Evolutionary conservation across 2,113 vertebrate species (phyloP).

Genomic region (Xerus inauris): DNA sequence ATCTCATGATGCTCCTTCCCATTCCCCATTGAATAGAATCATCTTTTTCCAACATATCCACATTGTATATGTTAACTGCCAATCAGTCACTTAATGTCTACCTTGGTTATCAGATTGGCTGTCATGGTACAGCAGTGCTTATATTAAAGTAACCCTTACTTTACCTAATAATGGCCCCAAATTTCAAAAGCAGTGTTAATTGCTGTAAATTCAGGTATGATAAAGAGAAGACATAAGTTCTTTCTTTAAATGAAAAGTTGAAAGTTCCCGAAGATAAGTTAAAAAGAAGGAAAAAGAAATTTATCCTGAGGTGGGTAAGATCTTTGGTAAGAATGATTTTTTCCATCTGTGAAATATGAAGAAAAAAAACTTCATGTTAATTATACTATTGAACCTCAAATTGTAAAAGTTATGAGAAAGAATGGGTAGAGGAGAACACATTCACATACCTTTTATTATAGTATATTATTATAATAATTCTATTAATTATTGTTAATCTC

Average conservation of each 20-base stretch:
- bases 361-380: background rate
- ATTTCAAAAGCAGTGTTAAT: background rate
- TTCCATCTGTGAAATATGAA: background rate
- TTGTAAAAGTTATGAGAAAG: background rate
- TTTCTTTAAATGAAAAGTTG: background rate
- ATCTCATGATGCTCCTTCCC: too few species aligned
- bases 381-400: background rate
- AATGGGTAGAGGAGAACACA: background rate
- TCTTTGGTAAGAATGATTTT: background rate
- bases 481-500: background rate
- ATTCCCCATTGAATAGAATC: background rate
- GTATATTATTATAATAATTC: background rate
- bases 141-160: background rate
- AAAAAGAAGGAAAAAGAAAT: background rate
- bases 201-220: background rate
- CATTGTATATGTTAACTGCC: background rate
- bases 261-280: background rate
- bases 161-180: background rate
- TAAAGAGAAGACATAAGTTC: background rate
- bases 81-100: background rate
- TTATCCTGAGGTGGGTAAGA: background rate
- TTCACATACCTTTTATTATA: background rate
- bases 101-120: background rate
- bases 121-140: background rate
- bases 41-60: background rate